Evolutionary conservation across 2,797 vertebrate genomes (phyloP).

Genomic region (Galaxias olidus): DNA sequence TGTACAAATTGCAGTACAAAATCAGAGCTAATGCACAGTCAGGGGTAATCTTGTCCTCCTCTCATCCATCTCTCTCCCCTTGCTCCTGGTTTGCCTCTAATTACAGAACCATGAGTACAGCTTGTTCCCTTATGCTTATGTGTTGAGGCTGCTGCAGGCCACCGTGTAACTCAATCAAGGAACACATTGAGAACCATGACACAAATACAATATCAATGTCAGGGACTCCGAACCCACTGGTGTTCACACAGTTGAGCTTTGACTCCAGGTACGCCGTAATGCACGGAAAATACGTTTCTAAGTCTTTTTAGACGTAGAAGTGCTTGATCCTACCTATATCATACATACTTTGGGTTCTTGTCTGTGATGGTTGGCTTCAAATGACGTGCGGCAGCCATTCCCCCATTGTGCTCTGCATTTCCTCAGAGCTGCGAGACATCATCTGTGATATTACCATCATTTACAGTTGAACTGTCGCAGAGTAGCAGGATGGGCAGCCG

Average conservation of each 20-base stretch:
- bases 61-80: constrained; percentile 32
- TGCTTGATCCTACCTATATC: too few relatives aligned
- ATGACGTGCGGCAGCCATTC: too few relatives aligned
- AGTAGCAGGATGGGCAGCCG: constrained; percentile 27
- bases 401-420: too few relatives aligned
- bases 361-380: too few relatives aligned
- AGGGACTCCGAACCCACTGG: constrained; percentile 44
- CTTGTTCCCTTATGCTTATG: constrained; percentile 65
- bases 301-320: too few relatives aligned
- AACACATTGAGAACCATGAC: constrained; percentile 58
- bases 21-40: constrained; percentile 57
- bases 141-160: constrained; percentile 52
- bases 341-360: too few relatives aligned
- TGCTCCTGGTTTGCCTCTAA: constrained; percentile 61
- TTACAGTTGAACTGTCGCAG: constrained; percentile 55
- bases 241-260: constrained; percentile 1
- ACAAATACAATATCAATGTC: constrained; percentile 51
- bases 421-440: constrained; percentile 52
- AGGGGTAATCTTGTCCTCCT: constrained; percentile 45
- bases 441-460: constrained; percentile 66
- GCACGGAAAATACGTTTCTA: too few relatives aligned
- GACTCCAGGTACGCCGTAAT: background rate
- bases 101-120: constrained; percentile 69
- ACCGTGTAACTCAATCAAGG: constrained; percentile 70
- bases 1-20: constrained; percentile 51